Percentiles rank a stretch among this genome's conserved stretches.
Conservation (phyloP, 2,113 vertebrate genomes). For the Riparia riparia region DNA sequence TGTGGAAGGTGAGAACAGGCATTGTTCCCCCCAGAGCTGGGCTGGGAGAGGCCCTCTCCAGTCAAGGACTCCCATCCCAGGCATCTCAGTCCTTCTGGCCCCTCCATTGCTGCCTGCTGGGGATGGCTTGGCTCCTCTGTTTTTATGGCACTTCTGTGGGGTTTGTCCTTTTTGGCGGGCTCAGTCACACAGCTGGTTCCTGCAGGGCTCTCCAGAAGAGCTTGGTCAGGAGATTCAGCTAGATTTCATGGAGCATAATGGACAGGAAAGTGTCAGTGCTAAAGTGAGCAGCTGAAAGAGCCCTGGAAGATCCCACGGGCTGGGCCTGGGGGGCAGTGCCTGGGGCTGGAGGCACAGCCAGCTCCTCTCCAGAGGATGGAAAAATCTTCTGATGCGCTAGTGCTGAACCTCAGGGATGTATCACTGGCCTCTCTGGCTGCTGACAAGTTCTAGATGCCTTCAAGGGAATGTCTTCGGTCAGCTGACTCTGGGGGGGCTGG, state of each 20-base stretch:
- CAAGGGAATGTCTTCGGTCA: background rate
- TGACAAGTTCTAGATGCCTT: background rate
- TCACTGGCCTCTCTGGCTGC: background rate
- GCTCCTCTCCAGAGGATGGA: background rate
- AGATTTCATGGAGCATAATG: background rate
- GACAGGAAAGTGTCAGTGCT: background rate
- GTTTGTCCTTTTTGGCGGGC: background rate
- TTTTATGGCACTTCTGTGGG: background rate
- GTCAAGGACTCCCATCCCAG: background rate
- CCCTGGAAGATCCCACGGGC: background rate
- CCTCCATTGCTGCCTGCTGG: background rate
- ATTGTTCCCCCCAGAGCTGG: background rate
- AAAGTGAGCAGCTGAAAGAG: background rate
- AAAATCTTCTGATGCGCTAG: background rate
- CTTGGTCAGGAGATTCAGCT: background rate
- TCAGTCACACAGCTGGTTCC: background rate
- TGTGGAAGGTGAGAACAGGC: background rate
- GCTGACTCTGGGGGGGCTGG: background rate
- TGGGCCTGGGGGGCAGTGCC: background rate
- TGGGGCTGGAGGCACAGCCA: background rate
- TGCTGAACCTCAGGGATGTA: background rate
- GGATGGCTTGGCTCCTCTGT: background rate
- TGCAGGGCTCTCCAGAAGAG: background rate
- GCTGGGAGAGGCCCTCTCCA: background rate
- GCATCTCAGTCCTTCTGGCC: rapidly evolving